phyloP scores from a whole-genome alignment of 2,888 invertebrate genomes.

The Phyllotreta cruciferae region DNA sequence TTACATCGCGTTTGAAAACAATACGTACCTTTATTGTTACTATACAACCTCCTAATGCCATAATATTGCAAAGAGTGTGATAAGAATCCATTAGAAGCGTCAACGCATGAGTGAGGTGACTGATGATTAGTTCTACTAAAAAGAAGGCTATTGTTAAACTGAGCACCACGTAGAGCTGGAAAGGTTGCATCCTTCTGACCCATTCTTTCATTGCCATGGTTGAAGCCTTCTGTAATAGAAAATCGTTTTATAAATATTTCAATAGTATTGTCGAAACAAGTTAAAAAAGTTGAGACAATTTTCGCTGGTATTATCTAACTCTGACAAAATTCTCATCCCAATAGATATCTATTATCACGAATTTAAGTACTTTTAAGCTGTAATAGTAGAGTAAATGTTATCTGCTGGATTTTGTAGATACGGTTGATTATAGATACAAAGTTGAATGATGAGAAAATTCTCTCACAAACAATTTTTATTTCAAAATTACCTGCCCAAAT shows the following conservation, averaged over 20 bases:
- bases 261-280: background rate
- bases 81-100: slow-evolving; percentile 92
- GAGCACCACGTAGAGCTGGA: slow-evolving; percentile 76
- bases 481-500: too few relatives aligned
- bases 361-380: too few relatives aligned
- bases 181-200: slow-evolving; percentile 75
- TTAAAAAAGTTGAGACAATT: background rate
- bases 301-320: too few relatives aligned
- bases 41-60: slow-evolving; percentile 83
- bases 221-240: slow-evolving; percentile 26
- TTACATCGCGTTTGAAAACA: slow-evolving; percentile 6
- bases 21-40: slow-evolving; percentile 77
- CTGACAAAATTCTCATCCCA: too few relatives aligned
- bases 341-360: too few relatives aligned
- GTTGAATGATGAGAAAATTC: too few relatives aligned
- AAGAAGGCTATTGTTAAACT: slow-evolving; percentile 78
- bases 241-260: slow-evolving; percentile 4
- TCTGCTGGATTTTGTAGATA: too few relatives aligned
- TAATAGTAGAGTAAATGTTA: too few relatives aligned
- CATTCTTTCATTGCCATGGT: slow-evolving; percentile 81
- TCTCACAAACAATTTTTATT: too few relatives aligned
- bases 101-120: slow-evolving; percentile 89
- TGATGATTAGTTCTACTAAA: slow-evolving; percentile 81
- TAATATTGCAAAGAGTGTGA: slow-evolving; percentile 92
- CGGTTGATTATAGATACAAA: too few relatives aligned